Evolutionary conservation across 2,797 vertebrate species (phyloP).

Genomic region (Amblyopsis hoosieri): DNA sequence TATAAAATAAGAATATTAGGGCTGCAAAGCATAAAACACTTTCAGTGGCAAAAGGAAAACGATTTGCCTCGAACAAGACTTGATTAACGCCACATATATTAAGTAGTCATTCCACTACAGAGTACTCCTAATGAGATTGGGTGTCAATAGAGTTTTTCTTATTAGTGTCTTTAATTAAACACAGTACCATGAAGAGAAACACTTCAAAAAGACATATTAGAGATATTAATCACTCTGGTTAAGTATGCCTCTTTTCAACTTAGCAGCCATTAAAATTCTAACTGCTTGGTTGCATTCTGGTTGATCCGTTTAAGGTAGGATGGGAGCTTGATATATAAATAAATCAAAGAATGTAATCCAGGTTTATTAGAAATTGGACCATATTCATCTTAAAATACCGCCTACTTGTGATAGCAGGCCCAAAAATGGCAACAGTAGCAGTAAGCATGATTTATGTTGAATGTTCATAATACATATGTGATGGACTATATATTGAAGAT

Average conservation of each 20-base stretch:
- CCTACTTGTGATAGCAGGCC: too few species aligned
- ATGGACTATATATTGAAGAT: neutral
- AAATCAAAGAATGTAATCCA: neutral
- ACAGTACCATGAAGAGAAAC: slow-evolving; percentile 47
- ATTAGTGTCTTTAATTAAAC: slow-evolving; percentile 64
- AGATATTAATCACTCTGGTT: slow-evolving; percentile 47
- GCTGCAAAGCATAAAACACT: too few species aligned
- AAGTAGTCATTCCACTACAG: slow-evolving; percentile 42
- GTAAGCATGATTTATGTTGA: neutral
- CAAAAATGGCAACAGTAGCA: slow-evolving; percentile 12
- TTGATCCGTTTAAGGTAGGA: slow-evolving; percentile 33
- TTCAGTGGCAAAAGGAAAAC: too few species aligned
- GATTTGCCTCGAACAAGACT: neutral
- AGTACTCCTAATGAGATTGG: slow-evolving; percentile 42
- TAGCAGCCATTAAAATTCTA: slow-evolving; percentile 49
- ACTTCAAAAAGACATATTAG: slow-evolving; percentile 6
- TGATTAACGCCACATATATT: slow-evolving; percentile 37
- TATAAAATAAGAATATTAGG: too few species aligned
- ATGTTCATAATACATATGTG: slow-evolving; percentile 37
- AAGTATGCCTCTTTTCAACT: slow-evolving; percentile 52
- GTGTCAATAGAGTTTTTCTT: slow-evolving; percentile 32
- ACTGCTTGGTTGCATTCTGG: slow-evolving; percentile 35
- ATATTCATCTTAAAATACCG: slow-evolving; percentile 10
- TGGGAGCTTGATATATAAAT: slow-evolving; percentile 25
- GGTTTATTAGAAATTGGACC: slow-evolving; percentile 7